These are phyloP conservation scores for Latrodectus geometricus DNA, from an alignment of 1,140 invertebrate species.

Conservation along the genomic window DNA sequence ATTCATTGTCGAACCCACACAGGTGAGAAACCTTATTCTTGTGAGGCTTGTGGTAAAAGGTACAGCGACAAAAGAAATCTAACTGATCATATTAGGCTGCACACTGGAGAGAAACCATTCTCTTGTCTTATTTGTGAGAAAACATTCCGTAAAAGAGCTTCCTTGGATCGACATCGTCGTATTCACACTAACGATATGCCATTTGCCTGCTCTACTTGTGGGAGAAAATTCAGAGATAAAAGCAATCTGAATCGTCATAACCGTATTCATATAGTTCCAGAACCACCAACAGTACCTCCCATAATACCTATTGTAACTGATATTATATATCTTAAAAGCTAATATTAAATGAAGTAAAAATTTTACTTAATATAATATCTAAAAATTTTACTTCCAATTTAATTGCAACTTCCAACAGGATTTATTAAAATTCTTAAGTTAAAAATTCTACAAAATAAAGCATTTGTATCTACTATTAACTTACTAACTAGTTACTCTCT, in stretches of 20 bases:
- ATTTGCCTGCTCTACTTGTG: constrained; percentile 86
- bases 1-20: no score
- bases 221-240: constrained; percentile 30
- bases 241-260: constrained; percentile 37
- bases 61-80: constrained; percentile 89
- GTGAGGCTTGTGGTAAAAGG: constrained; percentile 87
- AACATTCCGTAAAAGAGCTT: constrained; percentile 87
- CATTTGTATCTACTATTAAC: no score
- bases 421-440: no score
- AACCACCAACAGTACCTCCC: no score
- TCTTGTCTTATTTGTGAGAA: constrained; percentile 83
- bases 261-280: neutral
- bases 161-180: constrained; percentile 78
- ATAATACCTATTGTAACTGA: no score
- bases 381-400: no score
- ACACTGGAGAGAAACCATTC: constrained; percentile 86
- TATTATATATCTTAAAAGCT: no score
- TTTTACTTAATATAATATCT: no score
- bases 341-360: no score
- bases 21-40: constrained; percentile 66
- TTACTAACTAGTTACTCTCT: no score
- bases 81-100: constrained; percentile 87
- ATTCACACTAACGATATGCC: constrained; percentile 89
- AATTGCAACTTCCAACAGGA: no score
- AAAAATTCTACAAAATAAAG: no score